Base-by-base conservation (phyloP, 2,113 vertebrate species). In the Cyanoliseus patagonus region DNA sequence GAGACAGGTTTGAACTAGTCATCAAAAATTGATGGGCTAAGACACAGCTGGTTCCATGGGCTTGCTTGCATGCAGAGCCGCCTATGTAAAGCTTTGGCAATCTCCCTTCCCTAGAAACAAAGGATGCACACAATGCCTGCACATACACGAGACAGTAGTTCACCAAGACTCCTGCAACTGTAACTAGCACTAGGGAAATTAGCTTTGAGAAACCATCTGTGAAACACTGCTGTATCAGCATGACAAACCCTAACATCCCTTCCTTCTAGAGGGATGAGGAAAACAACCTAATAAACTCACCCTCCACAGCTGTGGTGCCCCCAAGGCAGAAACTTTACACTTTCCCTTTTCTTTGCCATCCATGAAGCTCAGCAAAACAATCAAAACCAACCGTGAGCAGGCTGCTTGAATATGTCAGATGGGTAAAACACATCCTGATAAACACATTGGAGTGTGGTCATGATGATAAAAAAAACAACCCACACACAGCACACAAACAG, bases 251-350 rank as follows among this genome's bases (percentile, higher is more conserved):
- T 5, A 33, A 52, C 35, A 52, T 22, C 1, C 1, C 33, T 74
- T 33, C 46, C 41, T 51, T 80, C 35, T 59, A 20, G 53, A 75
- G 42, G 23, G 24, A 6, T n/a, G 23, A 73, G 41, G 44, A 66
- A 69, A 81, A 69, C 2, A 2, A 59, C 41, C 6, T 55, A 33
- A 37, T 44, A 47, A 77, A 47, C 41, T 77, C 59, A 7, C 39
- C 12, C 61, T 49, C 49, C 3, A 1, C 41, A 62, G 57, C 30
- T 39, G 39, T 3, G 13, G 8, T 39, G 33, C 0, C 0, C 68
- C 8, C 44, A 67, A 62, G 49, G 39, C 28, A 55, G 35, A 47
- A 83, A 30, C 9, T 31, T 93, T 13, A 51, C 23, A 13, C 28
- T 42, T 57, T 23, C 16, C 17, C 53, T 70, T 49, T 47, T 6